Evolutionary conservation across 1,140 invertebrate species (phyloP), one percentile per base, ranked within the genome.

Genomic region (Drosophila watanabei): DNA sequence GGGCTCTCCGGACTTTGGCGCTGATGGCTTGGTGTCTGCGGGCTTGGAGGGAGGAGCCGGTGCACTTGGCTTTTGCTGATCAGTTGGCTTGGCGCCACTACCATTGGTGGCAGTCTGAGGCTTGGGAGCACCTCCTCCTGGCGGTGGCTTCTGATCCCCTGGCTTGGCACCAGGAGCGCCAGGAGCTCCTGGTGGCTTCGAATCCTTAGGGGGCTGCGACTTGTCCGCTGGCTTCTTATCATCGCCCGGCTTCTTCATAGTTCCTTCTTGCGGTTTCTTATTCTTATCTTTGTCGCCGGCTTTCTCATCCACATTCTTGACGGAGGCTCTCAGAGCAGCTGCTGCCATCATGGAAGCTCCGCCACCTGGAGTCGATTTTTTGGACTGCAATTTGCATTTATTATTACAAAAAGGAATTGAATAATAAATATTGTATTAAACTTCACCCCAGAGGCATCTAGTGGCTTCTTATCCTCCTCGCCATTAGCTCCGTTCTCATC

Each of bases 11-110:
- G 89, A 75, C 37, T 92, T 92, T 0, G 89, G 83, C 6, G 90
- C 78, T 4, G 83, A 70, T 1, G 92, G 92, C 51, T 93, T 93
- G 14, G 68, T 79, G 59, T 84, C 91, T n/a, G 62, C 65, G 0
- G 91, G 82, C 49, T 91, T 90, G 8, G 63, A 63, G 37, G 84
- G 92, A 59, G 86, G 92, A 62, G 80, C 93, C 60, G 81, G 94
- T 80, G 87, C 82, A 68, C 73, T 71, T n/a, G 79, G 75, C 41
- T 81, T 91, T 60, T 69, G 28, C 51, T 70, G 28, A 70, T 93
- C 84, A 20, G 37, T 46, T 0, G 80, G 49, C 16, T 92, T 92
- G 14, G 49, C n/a, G 9, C 33, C 30, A 52, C 16, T 65, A 20
- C 58, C 62, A 51, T 48, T 75, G 20, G 28, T 49, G 11, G 77